Base-by-base conservation (phyloP, 1,140 invertebrate species). In the Stegodyphus mimosarum region DNA sequence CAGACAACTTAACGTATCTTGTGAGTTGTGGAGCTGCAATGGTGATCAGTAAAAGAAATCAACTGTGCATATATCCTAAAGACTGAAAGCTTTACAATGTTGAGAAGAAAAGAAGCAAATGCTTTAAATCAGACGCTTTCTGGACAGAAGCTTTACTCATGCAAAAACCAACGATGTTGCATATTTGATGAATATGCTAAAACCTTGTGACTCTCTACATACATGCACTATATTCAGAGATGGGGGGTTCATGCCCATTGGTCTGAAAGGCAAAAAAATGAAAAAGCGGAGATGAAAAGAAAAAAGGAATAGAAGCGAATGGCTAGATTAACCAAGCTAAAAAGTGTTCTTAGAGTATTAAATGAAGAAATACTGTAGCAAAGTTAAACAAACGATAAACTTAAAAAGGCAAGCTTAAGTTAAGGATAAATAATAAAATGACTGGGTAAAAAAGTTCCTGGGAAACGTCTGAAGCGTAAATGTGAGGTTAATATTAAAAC, bases 401-500 rank as follows among this genome's bases (percentile, higher is more conserved):
- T 73, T 83, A 83, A 83, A 83, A 75, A 75, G 52, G 72, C 64
- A 17, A 63, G 15, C 18, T 74, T 72, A 48, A 64, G 70, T 60
- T 33, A 55, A 75, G 64, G 69, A 60, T 50, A 69, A 55, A 63
- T 69, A 69, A 67, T 75, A 83, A 83, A 83, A 69, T 52, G 7
- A 7, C 50, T n/a, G n/a, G 52, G 67, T 71, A 60, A 75, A 83
- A 83, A 75, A 76, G 15, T 33, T 33, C 33, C 33, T 33, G 33
- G 33, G 33, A 33, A 33, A 33, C 33, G 33, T 33, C 33, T 13
- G 33, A 50, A 83, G 81, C 81, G 81, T 75, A 83, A 83, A 83
- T 83, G 81, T 83, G 81, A 75, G 81, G 81, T 83, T 83, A 83
- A 75, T 83, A 83, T 83, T 83, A 60, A 83, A 83, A 83, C 81